Evolutionary conservation across 2,888 invertebrate genomes (phyloP).

Genomic region (Catocala nupta): DNA sequence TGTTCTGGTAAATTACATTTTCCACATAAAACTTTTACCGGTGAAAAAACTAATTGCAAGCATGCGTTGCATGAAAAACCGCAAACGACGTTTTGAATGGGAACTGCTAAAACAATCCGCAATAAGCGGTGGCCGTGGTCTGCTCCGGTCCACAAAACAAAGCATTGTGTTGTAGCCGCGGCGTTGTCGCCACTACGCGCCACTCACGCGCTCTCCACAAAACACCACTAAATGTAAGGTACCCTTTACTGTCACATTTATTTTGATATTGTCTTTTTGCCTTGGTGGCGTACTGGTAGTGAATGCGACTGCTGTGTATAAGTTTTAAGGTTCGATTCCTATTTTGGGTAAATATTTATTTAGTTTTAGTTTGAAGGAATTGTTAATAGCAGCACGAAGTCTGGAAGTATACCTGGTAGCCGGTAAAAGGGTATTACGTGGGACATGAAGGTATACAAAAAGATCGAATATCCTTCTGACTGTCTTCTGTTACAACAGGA

Average conservation of each 20-base stretch:
- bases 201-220: slow-evolving; percentile 46
- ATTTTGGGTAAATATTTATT: too few relatives aligned
- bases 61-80: slow-evolving; percentile 52
- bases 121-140: slow-evolving; percentile 54
- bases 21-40: slow-evolving; percentile 34
- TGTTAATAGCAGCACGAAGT: too few relatives aligned
- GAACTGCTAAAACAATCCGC: slow-evolving; percentile 61
- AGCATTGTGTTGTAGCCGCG: slow-evolving; percentile 50
- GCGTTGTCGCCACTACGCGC: slow-evolving; percentile 33
- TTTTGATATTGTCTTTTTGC: slow-evolving; percentile 25
- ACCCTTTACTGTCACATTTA: slow-evolving; percentile 34
- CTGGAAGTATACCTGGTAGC: too few relatives aligned
- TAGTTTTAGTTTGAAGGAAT: too few relatives aligned
- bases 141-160: slow-evolving; percentile 51
- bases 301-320: too few relatives aligned
- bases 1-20: slow-evolving; percentile 24
- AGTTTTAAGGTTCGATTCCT: too few relatives aligned
- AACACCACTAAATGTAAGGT: slow-evolving; percentile 46
- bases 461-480: too few relatives aligned
- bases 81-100: slow-evolving; percentile 58
- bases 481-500: too few relatives aligned
- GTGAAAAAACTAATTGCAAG: slow-evolving; percentile 47
- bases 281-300: too few relatives aligned
- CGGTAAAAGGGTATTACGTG: too few relatives aligned
- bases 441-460: too few relatives aligned